These are phyloP conservation scores for Archocentrus centrarchus DNA, from an alignment of 2,113 vertebrate genomes.

Conservation along the genomic window DNA sequence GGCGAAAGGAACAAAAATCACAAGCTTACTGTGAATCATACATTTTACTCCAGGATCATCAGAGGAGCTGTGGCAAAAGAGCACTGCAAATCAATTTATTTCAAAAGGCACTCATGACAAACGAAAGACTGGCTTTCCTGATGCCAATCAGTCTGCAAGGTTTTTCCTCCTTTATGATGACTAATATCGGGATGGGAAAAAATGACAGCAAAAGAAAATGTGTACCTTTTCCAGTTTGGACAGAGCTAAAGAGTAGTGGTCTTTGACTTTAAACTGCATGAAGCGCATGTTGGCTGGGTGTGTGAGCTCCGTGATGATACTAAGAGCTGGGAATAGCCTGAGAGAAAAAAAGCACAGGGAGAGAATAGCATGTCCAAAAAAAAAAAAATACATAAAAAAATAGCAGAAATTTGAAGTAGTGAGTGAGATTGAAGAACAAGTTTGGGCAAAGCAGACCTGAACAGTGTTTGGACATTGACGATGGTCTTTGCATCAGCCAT, in stretches of 20 bases:
- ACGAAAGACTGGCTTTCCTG: neutral
- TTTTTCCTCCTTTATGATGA: neutral
- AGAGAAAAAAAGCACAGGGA: neutral
- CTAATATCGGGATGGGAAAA: neutral
- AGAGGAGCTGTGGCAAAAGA: neutral
- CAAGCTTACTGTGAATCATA: neutral
- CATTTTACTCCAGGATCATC: neutral
- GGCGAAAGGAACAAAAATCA: neutral
- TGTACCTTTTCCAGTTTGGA: slow-evolving; percentile 88
- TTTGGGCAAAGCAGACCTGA: slow-evolving; percentile 73
- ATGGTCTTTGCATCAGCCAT: slow-evolving; percentile 88
- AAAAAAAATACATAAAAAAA: neutral
- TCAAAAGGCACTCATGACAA: slow-evolving; percentile 3
- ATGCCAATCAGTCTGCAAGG: neutral
- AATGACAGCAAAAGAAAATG: neutral
- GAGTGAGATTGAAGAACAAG: neutral
- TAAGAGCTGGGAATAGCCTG: slow-evolving; percentile 86
- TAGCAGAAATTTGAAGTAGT: neutral
- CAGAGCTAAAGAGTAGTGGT: slow-evolving; percentile 85
- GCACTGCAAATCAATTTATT: neutral
- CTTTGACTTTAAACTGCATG: slow-evolving; percentile 89
- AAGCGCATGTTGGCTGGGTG: slow-evolving; percentile 89
- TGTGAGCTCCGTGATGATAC: slow-evolving; percentile 87
- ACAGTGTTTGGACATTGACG: slow-evolving; percentile 86
- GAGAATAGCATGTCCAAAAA: neutral